Base-by-base conservation (phyloP, 1,140 invertebrate genomes). In the Ips nitidus region DNA sequence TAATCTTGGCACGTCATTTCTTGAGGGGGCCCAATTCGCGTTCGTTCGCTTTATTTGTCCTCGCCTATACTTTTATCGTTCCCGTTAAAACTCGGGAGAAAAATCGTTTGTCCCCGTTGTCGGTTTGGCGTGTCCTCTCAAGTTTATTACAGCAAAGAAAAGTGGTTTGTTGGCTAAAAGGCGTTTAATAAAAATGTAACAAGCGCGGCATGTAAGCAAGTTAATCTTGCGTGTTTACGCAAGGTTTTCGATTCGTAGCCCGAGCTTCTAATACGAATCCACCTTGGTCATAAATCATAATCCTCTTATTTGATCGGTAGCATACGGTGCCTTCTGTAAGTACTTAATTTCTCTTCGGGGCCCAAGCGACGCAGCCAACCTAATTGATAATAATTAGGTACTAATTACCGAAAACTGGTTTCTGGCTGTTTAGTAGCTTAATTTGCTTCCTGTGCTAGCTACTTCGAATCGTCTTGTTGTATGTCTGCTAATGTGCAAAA, bases 1-100 rank as follows among this genome's bases (percentile, higher is more conserved):
- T 52, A 63, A 63, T 50, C 61, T 52, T 63, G 61, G 61, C 61
- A 62, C 59, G 61, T 63, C 61, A 63, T 50, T 63, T 63, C 47
- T 63, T 7, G 57, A 56, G 22, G 22, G 22, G 45, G 39, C 57
- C 57, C 8, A 59, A 59, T 42, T 7, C 8, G 41, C 57, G 40
- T 36, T 59, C 57, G 8, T 37, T 38, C 53, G 57, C 57, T 59
- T 59, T 59, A 59, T 42, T 41, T 59, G 53, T 59, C 7, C 53
- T 59, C 57, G 57, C 38, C 37, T 59, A 8, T 40, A 59, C 57
- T 59, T 42, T 59, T 42, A 42, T 59, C 57, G 38, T 41, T 59
- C 8, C 57, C 57, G 8, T 5, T 55, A 37, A 55, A 55, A 55
- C 8, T 37, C 37, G 8, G 40, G 6, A 5, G 57, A 59, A 59